A percentile compares a stretch with the other conserved stretches of the same genome.
Evolutionary conservation across 2,888 invertebrate genomes (phyloP).

Genomic region (Invenusta paracnida): DNA sequence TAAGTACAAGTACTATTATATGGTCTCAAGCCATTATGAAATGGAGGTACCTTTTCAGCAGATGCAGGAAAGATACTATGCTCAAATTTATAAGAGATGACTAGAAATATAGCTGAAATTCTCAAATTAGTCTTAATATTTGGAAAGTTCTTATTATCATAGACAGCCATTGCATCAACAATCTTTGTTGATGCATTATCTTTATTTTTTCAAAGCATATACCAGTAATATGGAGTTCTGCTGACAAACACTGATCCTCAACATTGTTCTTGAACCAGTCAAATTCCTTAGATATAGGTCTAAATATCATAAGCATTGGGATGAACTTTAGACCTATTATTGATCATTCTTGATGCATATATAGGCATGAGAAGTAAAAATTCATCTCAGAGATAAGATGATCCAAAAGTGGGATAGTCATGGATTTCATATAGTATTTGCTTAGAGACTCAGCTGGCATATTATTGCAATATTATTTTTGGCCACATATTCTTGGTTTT

Average conservation of each 20-base stretch:
- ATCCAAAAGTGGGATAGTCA: constrained; percentile 2
- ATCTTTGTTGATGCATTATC: not conserved
- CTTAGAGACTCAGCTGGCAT: constrained; percentile 6
- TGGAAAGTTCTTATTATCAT: not conserved
- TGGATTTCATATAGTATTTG: not conserved
- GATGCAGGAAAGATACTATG: not conserved
- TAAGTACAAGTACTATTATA: not conserved
- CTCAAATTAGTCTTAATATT: not conserved
- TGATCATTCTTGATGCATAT: not conserved
- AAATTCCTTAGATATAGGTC: not conserved
- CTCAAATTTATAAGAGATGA: not conserved
- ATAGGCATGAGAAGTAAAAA: not conserved
- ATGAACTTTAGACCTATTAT: not conserved
- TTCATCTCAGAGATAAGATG: not conserved
- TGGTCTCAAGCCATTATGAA: not conserved
- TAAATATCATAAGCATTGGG: not conserved
- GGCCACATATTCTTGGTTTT: not conserved
- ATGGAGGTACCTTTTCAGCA: not conserved
- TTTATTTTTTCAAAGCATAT: not conserved
- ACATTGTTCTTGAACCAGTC: not conserved
- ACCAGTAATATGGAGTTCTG: not conserved
- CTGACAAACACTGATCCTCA: not conserved
- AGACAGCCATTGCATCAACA: not conserved
- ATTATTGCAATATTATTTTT: not conserved
- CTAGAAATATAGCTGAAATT: not conserved